A percentile compares a stretch with the other conserved stretches of the same genome.
Evolutionary conservation across 2,797 vertebrate species (phyloP).

Genomic region (Phyllotis vaccarum): DNA sequence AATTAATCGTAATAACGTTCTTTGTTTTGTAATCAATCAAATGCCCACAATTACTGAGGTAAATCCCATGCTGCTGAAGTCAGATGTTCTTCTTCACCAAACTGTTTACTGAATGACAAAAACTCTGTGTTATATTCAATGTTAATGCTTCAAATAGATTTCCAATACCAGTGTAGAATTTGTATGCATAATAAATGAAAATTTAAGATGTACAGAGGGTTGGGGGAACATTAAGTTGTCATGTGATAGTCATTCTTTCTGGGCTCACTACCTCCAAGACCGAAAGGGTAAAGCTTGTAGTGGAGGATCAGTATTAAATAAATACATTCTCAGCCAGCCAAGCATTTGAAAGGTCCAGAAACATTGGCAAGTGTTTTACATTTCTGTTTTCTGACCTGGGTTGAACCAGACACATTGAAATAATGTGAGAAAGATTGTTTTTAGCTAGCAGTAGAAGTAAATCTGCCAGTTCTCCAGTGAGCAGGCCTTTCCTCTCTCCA

Average conservation of each 20-base stretch:
- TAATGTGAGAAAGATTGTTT: conserved; percentile 79
- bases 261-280: background rate
- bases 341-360: conserved; percentile 57
- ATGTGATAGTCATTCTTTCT: background rate
- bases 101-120: background rate
- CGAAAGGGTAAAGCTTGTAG: conserved; percentile 29
- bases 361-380: conserved; percentile 67
- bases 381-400: conserved; percentile 81
- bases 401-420: conserved; percentile 79
- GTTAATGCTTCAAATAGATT: conserved; percentile 37
- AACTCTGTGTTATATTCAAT: conserved; percentile 16
- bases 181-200: conserved; percentile 34
- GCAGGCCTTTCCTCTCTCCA: conserved; percentile 54
- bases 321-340: conserved; percentile 70
- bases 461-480: conserved; percentile 68
- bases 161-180: conserved; percentile 36
- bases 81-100: background rate
- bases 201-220: background rate
- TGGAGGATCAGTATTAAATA: conserved; percentile 64
- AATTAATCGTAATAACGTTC: background rate
- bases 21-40: conserved; percentile 1
- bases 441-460: conserved; percentile 48
- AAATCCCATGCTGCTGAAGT: background rate
- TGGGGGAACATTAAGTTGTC: background rate
- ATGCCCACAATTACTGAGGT: background rate